Evolutionary conservation across 2,888 invertebrate species (phyloP), one percentile per base, ranked within the genome.

Genomic region (Agapostemon virescens): DNA sequence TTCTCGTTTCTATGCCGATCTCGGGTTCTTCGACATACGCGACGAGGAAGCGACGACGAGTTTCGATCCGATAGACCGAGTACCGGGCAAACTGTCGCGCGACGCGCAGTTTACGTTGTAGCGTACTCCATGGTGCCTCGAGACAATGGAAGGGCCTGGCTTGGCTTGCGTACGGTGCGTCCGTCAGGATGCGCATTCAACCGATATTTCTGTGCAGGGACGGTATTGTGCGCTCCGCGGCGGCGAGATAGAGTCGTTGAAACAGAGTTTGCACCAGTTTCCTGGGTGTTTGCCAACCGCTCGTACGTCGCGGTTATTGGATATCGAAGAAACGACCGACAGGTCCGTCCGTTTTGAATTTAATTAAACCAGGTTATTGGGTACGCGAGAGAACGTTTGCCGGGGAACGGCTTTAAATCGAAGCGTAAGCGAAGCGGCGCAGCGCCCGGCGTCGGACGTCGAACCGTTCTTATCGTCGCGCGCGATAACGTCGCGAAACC

Each of bases 191-290:
- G 77, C 64, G 33, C 63, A 71, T 74, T 69, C 45, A 30, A 36
- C 11, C 63, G 49, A 75, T 67, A 61, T 20, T 55, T 36, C 55
- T 11, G 4, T 11, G 42, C 15, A 23, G 58, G 45, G 42, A 26
- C 58, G 20, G 81, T 55, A 80, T 77, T 79, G 77, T 73, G 63
- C 66, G 69, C 52, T n/a, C 42, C 61, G 40, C 52, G 63, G 40
- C 52, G 63, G 6, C 52, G 69, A 79, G 87, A 88, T 88, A 86
- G 82, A 80, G 83, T 86, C 74, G 84, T 83, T 79, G 40, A 67
- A 61, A 30, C 68, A 30, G 85, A 90, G 89, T 89, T 89, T 89
- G 90, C 84, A 74, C 89, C 83, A 89, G 89, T 89, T 89, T 79
- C 61, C 61, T 45, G 70, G 17, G 61, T 81, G 87, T 87, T 87